Evolutionary conservation across 2,888 invertebrate species (phyloP).

Genomic region (Saturnia pavonia): DNA sequence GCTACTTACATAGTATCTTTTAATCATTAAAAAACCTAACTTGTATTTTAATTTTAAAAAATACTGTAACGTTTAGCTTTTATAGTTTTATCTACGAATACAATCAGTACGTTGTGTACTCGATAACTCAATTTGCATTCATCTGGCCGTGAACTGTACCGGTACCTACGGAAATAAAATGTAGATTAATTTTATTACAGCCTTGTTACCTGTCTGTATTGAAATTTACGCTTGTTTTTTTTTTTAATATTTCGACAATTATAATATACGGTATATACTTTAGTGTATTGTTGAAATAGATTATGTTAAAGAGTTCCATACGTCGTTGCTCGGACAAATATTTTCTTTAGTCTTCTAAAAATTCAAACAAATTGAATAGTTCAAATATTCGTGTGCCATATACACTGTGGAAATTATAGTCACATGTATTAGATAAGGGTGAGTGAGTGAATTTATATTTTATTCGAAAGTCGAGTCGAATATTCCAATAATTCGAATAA

Average conservation of each 20-base stretch:
- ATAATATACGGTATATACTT: not conserved
- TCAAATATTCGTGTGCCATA: too few species aligned
- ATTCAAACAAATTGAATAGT: too few species aligned
- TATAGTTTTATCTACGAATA: conserved; percentile 2
- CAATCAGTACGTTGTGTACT: not conserved
- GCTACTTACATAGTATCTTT: too few species aligned
- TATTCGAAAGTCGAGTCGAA: too few species aligned
- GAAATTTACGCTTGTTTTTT: not conserved
- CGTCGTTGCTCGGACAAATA: too few species aligned
- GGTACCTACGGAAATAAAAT: conserved; percentile 2
- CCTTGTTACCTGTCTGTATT: not conserved
- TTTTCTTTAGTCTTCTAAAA: too few species aligned
- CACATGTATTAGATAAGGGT: too few species aligned
- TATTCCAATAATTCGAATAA: too few species aligned
- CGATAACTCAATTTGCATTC: conserved; percentile 7
- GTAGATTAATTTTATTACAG: not conserved
- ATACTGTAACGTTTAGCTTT: conserved; percentile 9
- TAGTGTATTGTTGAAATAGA: too few species aligned
- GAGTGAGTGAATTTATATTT: too few species aligned
- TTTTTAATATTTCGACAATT: not conserved
- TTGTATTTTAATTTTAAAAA: not conserved
- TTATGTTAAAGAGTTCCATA: too few species aligned
- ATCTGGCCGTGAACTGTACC: conserved; percentile 2
- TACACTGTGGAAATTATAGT: too few species aligned
- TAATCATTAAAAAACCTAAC: not conserved